Base-by-base conservation (phyloP, 1,140 invertebrate genomes). In the Pteromalus puparum region DNA sequence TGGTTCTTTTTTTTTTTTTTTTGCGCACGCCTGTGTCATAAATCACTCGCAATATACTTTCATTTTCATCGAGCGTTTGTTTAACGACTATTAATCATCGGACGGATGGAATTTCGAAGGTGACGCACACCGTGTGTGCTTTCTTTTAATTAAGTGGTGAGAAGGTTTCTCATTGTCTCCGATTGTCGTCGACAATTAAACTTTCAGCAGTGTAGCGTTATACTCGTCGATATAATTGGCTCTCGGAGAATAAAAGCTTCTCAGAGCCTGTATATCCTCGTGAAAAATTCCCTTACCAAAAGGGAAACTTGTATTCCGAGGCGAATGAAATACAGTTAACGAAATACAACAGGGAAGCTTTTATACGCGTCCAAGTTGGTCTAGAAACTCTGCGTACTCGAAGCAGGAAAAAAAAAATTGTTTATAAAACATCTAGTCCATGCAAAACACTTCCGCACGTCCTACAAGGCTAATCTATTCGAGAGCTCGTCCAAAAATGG, bases 11-110 rank as follows among this genome's bases (percentile, higher is more conserved):
- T 53, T 53, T 10, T 48, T 48, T 12, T 48, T 48, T 48, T 12
- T 10, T 48, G 70, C 30, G 70, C 30, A 21, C 38, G 30, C 2
- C 30, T 24, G 6, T 30, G 34, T 38, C 73, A n/a, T 82, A 82
- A 82, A 82, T 82, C 81, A 82, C n/a, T 75, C 26, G 73, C 34
- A 13, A 61, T 61, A 73, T 61, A 73, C 42, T 73, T 53, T 72
- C 21, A 9, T 42, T 42, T 42, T 42, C 34, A 48, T 61, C 30
- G 12, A 30, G 4, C 61, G 48, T 67, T 82, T 82, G 46, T 65
- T 82, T 18, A 74, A 18, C 48, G 15, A 74, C 26, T 26, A 82
- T 74, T 30, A n/a, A 61, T 61, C 53, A 61, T 9, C 2, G 53
- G 53, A 7, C 53, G 21, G 53, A 61, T n/a, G 15, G 53, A 61